Percentiles rank a stretch among this genome's conserved stretches.
These are phyloP conservation scores for Aculops lycopersici DNA, from an alignment of 1,140 invertebrate species.

Conservation along the genomic window DNA sequence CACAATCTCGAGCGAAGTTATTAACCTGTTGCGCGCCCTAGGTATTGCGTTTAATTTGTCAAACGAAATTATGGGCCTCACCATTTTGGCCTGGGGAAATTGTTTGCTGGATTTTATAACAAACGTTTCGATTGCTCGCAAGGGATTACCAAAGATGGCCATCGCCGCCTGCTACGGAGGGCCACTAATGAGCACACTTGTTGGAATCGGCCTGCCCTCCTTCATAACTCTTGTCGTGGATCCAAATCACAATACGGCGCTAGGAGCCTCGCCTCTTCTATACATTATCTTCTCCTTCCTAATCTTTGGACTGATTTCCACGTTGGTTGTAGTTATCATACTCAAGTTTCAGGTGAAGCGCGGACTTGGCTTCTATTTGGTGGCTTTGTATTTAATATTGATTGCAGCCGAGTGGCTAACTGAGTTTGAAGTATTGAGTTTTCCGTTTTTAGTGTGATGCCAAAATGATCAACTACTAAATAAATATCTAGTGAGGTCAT, in stretches of 20 bases:
- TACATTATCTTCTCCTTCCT: not conserved
- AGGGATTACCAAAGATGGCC: slow-evolving; percentile 29
- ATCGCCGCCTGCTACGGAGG: slow-evolving; percentile 33
- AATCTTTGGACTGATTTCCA: not conserved
- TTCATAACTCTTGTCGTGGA: not conserved
- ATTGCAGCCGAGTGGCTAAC: not conserved
- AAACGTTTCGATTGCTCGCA: slow-evolving; percentile 25
- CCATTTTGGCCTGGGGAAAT: slow-evolving; percentile 34
- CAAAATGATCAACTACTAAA: too few species aligned
- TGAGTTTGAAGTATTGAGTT: not conserved
- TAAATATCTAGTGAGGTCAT: too few species aligned
- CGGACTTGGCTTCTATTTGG: not conserved
- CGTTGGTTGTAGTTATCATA: not conserved
- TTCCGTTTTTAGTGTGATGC: too few species aligned
- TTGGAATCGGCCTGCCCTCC: not conserved
- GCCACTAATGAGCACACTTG: slow-evolving; percentile 25
- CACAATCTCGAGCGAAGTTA: slow-evolving; percentile 28
- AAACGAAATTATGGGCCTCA: slow-evolving; percentile 29
- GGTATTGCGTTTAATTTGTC: slow-evolving; percentile 25
- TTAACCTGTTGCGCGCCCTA: slow-evolving; percentile 25
- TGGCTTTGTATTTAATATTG: not conserved
- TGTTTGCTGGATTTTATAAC: slow-evolving; percentile 29
- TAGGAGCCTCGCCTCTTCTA: not conserved
- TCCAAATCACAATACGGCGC: not conserved
- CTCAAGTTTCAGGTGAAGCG: not conserved